These are phyloP conservation scores for Acanthopleura granulata DNA, from an alignment of 2,888 invertebrate species.

Conservation along the genomic window DNA sequence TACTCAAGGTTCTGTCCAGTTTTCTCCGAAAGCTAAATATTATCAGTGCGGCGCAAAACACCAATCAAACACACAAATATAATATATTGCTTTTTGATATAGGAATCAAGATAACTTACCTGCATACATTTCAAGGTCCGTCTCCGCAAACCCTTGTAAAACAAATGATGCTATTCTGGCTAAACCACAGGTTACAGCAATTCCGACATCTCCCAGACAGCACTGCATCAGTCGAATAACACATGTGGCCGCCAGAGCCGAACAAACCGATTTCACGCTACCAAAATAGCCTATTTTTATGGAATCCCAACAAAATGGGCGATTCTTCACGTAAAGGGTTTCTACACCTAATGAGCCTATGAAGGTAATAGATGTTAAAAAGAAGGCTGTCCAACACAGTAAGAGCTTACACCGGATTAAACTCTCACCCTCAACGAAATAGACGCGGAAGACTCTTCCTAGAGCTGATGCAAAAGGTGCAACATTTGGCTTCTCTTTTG, in stretches of 20 bases:
- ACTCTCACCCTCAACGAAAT: constrained; percentile 12
- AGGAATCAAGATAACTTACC: too few relatives aligned
- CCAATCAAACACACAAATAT: too few relatives aligned
- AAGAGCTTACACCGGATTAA: constrained; percentile 19
- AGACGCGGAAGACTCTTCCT: constrained; percentile 32
- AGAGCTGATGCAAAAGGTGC: constrained; percentile 25
- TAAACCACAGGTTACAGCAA: constrained; percentile 31
- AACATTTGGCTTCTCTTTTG: constrained; percentile 21
- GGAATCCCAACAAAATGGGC: constrained; percentile 42
- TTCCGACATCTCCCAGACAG: constrained; percentile 35
- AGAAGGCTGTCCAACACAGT: constrained; percentile 25
- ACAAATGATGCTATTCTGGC: constrained; percentile 28
- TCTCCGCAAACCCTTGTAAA: constrained; percentile 33
- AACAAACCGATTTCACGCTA: constrained; percentile 25
- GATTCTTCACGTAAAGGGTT: constrained; percentile 35
- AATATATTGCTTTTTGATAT: too few relatives aligned
- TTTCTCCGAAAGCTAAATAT: too few relatives aligned
- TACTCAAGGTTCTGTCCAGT: too few relatives aligned
- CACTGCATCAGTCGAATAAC: constrained; percentile 33
- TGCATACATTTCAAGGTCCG: constrained; percentile 30
- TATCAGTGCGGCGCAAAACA: too few relatives aligned
- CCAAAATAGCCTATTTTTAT: constrained; percentile 35
- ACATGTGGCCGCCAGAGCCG: constrained; percentile 29
- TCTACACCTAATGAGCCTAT: constrained; percentile 35
- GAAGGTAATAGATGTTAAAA: constrained; percentile 24